phyloP scores from a whole-genome alignment of 2,888 invertebrate genomes.

The Tachina lurida region DNA sequence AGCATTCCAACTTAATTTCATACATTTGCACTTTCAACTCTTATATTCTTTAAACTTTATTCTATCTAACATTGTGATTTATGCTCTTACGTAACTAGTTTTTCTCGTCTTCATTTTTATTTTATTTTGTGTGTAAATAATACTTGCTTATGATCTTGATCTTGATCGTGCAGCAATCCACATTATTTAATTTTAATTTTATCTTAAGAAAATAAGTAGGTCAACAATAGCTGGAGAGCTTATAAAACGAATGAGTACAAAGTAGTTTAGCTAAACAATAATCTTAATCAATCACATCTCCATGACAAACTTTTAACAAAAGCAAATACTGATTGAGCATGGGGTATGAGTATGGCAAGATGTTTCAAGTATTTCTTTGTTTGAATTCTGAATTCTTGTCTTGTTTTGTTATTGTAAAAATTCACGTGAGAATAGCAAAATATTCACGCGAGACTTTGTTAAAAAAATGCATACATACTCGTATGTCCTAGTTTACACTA shows the following conservation, averaged over 20 bases:
- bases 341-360: too few species aligned
- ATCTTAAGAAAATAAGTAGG: conserved; percentile 50
- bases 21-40: too few species aligned
- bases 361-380: neutral
- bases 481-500: too few species aligned
- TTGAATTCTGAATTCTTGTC: neutral
- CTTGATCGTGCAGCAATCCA: conserved; percentile 49
- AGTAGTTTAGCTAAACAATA: conserved; percentile 27
- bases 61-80: neutral
- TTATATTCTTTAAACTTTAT: too few species aligned
- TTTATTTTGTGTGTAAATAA: neutral
- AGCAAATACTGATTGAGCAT: neutral
- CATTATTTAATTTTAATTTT: conserved; percentile 23
- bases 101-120: neutral
- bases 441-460: neutral
- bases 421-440: neutral
- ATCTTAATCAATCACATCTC: conserved; percentile 25
- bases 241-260: conserved; percentile 6
- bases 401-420: too few species aligned
- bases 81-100: neutral
- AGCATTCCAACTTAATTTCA: too few species aligned
- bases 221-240: conserved; percentile 58
- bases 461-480: neutral
- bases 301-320: conserved; percentile 9
- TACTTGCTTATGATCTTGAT: conserved; percentile 42